Evolutionary conservation across 2,797 vertebrate genomes (phyloP).

Genomic region (Sebastes minor): DNA sequence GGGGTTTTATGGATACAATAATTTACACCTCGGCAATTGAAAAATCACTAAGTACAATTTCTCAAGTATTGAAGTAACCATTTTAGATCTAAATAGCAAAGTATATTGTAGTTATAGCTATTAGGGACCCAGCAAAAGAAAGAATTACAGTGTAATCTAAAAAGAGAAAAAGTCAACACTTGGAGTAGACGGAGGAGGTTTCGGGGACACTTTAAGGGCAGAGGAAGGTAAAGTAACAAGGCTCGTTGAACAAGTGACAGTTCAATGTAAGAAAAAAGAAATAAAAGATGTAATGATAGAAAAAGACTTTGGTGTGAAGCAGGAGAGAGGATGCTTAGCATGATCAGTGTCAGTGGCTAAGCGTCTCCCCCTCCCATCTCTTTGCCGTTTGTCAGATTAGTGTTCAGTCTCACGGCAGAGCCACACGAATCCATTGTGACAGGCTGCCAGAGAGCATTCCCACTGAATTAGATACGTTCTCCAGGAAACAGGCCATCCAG

Average conservation of each 20-base stretch:
- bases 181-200: background rate
- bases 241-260: background rate
- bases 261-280: background rate
- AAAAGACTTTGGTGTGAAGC: background rate
- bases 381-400: constrained; percentile 45
- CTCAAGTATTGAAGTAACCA: background rate
- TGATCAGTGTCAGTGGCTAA: constrained; percentile 27
- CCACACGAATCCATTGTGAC: constrained; percentile 23
- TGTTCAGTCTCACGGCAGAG: constrained; percentile 1
- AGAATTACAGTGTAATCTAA: background rate
- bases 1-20: background rate
- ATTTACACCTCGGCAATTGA: background rate
- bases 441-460: constrained; percentile 29
- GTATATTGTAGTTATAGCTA: background rate
- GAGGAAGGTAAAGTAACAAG: background rate
- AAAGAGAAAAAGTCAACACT: background rate
- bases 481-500: background rate
- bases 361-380: constrained; percentile 15
- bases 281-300: background rate
- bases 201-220: background rate
- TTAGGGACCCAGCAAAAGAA: background rate
- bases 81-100: background rate
- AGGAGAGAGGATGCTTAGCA: background rate
- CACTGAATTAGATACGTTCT: background rate
- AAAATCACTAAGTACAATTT: background rate